These are phyloP conservation scores for Nematopogon swammerdamellus DNA, from an alignment of 2,888 invertebrate species.

Conservation along the genomic window DNA sequence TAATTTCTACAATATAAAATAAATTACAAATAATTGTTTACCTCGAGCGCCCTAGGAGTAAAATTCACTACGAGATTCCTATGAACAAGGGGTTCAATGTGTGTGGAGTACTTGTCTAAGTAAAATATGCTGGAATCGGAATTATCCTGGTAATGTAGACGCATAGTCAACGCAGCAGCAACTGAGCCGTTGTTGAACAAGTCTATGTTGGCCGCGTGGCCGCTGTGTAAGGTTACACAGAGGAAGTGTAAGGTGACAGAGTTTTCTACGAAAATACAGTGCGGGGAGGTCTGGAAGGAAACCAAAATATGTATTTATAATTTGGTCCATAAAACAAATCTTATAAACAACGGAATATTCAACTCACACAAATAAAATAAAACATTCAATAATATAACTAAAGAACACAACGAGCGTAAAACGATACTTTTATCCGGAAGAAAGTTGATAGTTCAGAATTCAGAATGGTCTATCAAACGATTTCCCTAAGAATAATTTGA, in stretches of 20 bases:
- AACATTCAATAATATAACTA: too few relatives aligned
- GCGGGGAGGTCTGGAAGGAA: slow-evolving; percentile 34
- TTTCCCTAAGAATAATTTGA: too few relatives aligned
- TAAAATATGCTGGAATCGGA: slow-evolving; percentile 30
- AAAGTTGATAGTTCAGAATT: too few relatives aligned
- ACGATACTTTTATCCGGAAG: too few relatives aligned
- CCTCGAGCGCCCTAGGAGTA: slow-evolving; percentile 34
- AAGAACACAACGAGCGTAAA: too few relatives aligned
- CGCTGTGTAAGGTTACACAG: slow-evolving; percentile 34
- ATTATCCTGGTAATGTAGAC: slow-evolving; percentile 33
- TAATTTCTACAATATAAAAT: too few relatives aligned
- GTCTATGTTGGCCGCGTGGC: slow-evolving; percentile 28
- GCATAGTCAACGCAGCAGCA: slow-evolving; percentile 33
- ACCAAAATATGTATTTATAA: slow-evolving; percentile 1
- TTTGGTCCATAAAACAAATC: too few relatives aligned
- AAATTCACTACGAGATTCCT: slow-evolving; percentile 38
- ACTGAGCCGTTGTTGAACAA: slow-evolving; percentile 47
- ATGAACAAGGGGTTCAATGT: slow-evolving; percentile 40
- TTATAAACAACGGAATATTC: too few relatives aligned
- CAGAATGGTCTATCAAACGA: too few relatives aligned
- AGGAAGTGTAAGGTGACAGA: slow-evolving; percentile 41
- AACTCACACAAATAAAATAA: too few relatives aligned
- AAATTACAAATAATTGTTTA: too few relatives aligned
- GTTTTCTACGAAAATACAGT: slow-evolving; percentile 44
- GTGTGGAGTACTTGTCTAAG: slow-evolving; percentile 37